Evolutionary conservation across 2,113 vertebrate species (phyloP).

Genomic region (Vombatus ursinus): DNA sequence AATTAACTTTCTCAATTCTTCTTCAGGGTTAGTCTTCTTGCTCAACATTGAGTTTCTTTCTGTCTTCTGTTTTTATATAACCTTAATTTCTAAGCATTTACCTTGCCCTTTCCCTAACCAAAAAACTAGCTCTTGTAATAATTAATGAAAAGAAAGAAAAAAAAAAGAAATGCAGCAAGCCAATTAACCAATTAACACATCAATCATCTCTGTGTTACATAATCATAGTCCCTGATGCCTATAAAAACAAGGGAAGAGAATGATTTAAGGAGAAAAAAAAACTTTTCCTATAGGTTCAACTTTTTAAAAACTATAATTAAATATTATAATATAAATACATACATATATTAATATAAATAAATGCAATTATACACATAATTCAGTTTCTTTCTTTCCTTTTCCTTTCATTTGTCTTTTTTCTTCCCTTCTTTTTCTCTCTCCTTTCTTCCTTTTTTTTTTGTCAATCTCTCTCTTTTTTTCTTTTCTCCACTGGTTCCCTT

Average conservation of each 20-base stretch:
- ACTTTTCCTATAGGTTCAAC: not conserved
- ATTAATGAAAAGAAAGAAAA: not conserved
- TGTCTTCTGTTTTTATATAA: not conserved
- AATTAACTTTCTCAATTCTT: too few relatives aligned
- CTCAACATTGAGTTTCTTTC: not conserved
- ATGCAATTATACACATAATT: too few relatives aligned
- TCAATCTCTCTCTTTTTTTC: too few relatives aligned
- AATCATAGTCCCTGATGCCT: not conserved
- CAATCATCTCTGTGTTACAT: not conserved
- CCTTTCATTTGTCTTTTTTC: too few relatives aligned
- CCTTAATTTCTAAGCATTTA: not conserved
- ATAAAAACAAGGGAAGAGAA: too few relatives aligned
- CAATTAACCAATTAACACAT: not conserved
- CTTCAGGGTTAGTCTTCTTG: not conserved
- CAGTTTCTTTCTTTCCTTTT: too few relatives aligned
- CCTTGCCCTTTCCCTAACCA: not conserved
- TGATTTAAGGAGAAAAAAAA: too few relatives aligned
- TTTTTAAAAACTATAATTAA: not conserved
- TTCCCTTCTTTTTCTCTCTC: too few relatives aligned
- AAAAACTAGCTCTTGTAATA: not conserved
- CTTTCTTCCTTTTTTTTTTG: too few relatives aligned
- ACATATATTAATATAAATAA: too few relatives aligned
- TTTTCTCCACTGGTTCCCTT: not conserved
- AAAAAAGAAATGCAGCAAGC: not conserved
- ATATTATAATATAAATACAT: not conserved